Conservation (phyloP, 2,797 vertebrate species). For the Macroramphosus scolopax region DNA sequence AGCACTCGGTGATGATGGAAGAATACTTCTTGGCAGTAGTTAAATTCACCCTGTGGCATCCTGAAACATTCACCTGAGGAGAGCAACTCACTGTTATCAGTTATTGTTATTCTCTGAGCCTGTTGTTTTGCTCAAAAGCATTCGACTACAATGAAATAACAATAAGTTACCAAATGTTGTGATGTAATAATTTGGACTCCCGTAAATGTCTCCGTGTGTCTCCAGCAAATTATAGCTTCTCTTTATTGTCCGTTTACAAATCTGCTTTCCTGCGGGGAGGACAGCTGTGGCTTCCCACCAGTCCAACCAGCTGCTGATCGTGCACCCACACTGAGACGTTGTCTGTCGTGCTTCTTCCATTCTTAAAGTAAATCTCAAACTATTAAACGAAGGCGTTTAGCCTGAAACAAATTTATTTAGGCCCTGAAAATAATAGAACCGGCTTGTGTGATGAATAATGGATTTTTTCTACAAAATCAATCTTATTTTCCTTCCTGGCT, state of each 20-base stretch:
- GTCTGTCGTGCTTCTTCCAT: constrained; percentile 20
- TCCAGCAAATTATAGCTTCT: constrained; percentile 49
- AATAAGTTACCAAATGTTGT: too few relatives aligned
- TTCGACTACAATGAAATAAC: constrained; percentile 8
- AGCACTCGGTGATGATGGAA: constrained; percentile 12
- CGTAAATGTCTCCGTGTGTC: too few relatives aligned
- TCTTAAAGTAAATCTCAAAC: constrained; percentile 34
- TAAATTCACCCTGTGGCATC: constrained; percentile 23
- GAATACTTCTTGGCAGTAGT: constrained; percentile 14
- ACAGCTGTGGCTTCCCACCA: constrained; percentile 24
- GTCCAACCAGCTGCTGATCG: too few relatives aligned
- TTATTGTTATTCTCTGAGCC: constrained; percentile 43
- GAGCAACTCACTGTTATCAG: constrained; percentile 30
- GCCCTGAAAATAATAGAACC: constrained; percentile 41
- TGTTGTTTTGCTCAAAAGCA: constrained; percentile 28
- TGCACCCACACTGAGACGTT: too few relatives aligned
- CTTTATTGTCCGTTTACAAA: constrained; percentile 40
- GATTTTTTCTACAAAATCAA: constrained; percentile 53
- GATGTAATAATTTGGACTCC: too few relatives aligned
- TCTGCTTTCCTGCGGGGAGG: too few relatives aligned
- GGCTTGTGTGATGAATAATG: constrained; percentile 38
- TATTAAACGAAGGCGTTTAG: too few relatives aligned
- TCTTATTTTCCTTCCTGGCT: constrained; percentile 32
- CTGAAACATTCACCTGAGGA: constrained; percentile 29
- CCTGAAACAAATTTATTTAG: constrained; percentile 34